Evolutionary conservation across 2,888 invertebrate genomes (phyloP), one percentile per base, ranked within the genome.

Genomic region (Protophormia terraenovae): DNA sequence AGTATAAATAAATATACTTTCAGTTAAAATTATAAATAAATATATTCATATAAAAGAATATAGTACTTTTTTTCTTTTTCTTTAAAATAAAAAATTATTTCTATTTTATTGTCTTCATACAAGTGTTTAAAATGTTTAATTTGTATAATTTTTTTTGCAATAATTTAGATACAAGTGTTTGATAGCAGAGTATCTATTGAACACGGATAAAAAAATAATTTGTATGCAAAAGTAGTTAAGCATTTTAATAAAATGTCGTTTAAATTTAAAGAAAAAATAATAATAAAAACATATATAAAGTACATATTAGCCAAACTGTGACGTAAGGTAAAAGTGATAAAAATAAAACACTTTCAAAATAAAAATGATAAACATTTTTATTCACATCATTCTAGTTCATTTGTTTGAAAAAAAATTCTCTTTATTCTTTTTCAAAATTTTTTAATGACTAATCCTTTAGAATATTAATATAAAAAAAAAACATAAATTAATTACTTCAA

Each of bases 191-290:
- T 5, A 47, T 47, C 16, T 47, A 3, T 19, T 19, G 2, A 19
- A 19, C 53, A 24, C 3, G 3, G 10, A 41, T 12, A 47, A 4
- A 53, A 5, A 24, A 16, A 5, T 29, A 22, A 45, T 72, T 69
- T 41, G 45, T 72, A 60, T 72, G 60, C 72, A 16, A 60, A 29
- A 60, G n/a, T 35, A 35, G 45, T 72, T 45, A 5, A 45, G 19
- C 12, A 41, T 29, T 60, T 60, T 41, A 45, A 29, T 64, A 6
- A 35, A 19, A 64, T 64, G 50, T 50, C 16, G 10, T 22, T 73
- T 22, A 2, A 62, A 29, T 22, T 45, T 10, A 45, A n/a, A 14
- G n/a, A 22, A 55, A 47, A 24, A n/a, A 22, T 24, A 29, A 45
- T 12, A 8, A 41, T 3, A n/a, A n/a, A 35, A 35, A 6, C 6